Evolutionary conservation across 2,888 invertebrate species (phyloP), one percentile per base, ranked within the genome.

Genomic region (Drosophila anomelani): DNA sequence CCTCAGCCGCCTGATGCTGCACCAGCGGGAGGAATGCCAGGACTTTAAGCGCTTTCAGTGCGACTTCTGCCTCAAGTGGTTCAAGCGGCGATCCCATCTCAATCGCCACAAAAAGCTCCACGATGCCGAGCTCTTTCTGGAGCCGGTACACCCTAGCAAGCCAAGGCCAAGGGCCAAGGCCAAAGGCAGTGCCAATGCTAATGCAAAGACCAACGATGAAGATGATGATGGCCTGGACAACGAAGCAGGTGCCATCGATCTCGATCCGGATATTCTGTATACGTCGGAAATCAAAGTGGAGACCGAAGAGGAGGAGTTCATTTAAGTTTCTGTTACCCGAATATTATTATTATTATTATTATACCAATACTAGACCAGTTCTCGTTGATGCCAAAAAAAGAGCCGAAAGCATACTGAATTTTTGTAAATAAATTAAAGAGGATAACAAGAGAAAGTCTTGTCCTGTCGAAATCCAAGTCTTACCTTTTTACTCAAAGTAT

Each of bases 91-190:
- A 60, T 91, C 91, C 20, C 92, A 92, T 67, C 75, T 91, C 20
- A 92, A 90, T 70, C 88, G 92, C 13, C 91, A 92, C 71, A 89
- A 87, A 61, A 89, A 91, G 57, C 83, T 90, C 36, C 91, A 91
- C 53, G 82, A 80, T 15, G 81, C 90, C 13, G 90, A 90, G 34
- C 74, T 82, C 61, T 88, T 82, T 10, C 80, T 80, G 26, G 85
- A 86, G 57, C 26, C 63, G 3, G 44, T n/a, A 3, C 51, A 51
- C 1, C 51, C 20, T 1, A 67, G 60, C 17, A 76, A 72, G 36
- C 76, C 60, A 51, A 72, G 36, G 29, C 78, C 56, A 59, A 69
- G 53, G 39, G 46, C n/a, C 47, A 66, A 70, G 36, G 1, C 44
- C 38, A 32, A 26, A n/a, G 23, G 29, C 29, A n/a, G 29, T 29